A percentile compares a stretch with the other conserved stretches of the same genome.
Evolutionary conservation across 2,113 vertebrate species (phyloP).

Genomic region (Plecturocebus donacophilus): DNA sequence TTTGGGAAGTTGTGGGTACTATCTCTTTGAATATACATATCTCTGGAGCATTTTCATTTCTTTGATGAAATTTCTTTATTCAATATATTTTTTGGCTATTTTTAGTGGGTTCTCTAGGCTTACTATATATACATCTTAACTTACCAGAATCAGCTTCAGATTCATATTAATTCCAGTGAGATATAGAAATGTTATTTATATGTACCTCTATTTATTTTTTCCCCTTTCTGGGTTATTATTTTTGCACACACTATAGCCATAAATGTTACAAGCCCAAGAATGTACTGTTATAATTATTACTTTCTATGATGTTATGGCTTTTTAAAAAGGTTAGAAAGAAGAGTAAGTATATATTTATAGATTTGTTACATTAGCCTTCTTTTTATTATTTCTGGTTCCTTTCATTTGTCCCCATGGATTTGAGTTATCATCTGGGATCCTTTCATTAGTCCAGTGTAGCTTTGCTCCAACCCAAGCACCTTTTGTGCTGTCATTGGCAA

Average conservation of each 20-base stretch:
- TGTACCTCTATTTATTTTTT: neutral
- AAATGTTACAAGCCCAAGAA: neutral
- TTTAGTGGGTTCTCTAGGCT: slow-evolving; percentile 1
- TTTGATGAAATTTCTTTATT: neutral
- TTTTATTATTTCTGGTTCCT: neutral
- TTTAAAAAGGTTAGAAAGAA: neutral
- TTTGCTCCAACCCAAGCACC: neutral
- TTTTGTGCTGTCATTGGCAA: neutral
- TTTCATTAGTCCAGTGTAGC: neutral
- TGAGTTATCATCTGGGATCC: neutral
- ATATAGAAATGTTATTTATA: neutral
- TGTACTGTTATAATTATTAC: neutral
- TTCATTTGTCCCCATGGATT: neutral
- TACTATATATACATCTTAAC: neutral
- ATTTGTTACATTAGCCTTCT: neutral
- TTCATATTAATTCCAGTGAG: slow-evolving; percentile 25
- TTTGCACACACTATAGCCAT: neutral
- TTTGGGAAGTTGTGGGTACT: neutral
- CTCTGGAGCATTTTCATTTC: neutral
- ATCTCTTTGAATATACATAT: neutral
- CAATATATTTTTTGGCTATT: slow-evolving; percentile 34
- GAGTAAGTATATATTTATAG: neutral
- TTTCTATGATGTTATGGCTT: neutral
- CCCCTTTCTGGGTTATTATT: neutral
- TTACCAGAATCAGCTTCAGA: neutral